phyloP scores from a whole-genome alignment of 2,888 invertebrate genomes.

The Hymenopus coronatus region DNA sequence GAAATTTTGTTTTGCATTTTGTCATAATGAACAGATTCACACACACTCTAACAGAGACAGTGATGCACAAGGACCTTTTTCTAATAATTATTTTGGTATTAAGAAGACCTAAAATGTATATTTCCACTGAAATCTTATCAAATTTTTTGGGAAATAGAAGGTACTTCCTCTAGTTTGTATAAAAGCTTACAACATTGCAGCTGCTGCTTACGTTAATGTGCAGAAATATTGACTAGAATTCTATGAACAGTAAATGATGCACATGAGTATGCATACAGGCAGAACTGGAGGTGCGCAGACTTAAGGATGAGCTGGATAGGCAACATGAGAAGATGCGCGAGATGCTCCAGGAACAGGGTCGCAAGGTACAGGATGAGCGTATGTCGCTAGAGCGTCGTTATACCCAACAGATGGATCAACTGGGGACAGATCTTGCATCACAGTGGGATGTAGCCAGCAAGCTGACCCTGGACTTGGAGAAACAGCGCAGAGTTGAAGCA shows the following conservation, averaged over 20 bases:
- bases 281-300: conserved; percentile 70
- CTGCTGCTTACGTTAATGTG: too few relatives aligned
- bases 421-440: conserved; percentile 72
- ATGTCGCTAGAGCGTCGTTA: conserved; percentile 48
- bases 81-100: too few relatives aligned
- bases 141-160: too few relatives aligned
- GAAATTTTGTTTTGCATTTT: too few relatives aligned
- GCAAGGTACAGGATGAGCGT: conserved; percentile 39
- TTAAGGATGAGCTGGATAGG: conserved; percentile 73
- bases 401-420: conserved; percentile 68
- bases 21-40: too few relatives aligned
- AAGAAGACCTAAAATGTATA: too few relatives aligned
- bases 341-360: conserved; percentile 67
- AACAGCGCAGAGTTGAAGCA: conserved; percentile 71
- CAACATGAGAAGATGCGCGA: conserved; percentile 75
- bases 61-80: too few relatives aligned
- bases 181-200: too few relatives aligned
- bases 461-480: conserved; percentile 72
- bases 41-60: too few relatives aligned
- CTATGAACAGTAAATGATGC: not conserved
- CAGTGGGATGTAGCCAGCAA: conserved; percentile 80
- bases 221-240: too few relatives aligned
- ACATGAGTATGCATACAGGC: conserved; percentile 49
- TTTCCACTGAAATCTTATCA: too few relatives aligned
- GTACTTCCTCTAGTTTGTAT: too few relatives aligned